phyloP scores from a whole-genome alignment of 2,888 invertebrate genomes.

The Agrilus biguttatus region DNA sequence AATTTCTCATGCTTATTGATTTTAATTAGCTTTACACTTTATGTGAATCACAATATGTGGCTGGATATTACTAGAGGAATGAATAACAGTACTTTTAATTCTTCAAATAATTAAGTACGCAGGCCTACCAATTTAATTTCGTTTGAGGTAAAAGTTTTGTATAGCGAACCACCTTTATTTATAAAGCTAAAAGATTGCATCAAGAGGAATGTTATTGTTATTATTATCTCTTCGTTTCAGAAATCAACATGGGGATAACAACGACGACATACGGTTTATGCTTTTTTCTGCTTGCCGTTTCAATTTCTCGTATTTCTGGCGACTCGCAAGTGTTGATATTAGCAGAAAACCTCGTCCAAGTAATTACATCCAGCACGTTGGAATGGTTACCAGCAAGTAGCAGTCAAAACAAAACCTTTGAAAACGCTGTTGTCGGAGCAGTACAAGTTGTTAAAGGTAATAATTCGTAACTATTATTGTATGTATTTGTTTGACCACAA shows the following conservation, averaged over 20 bases:
- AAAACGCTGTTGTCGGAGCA: slow-evolving; percentile 54
- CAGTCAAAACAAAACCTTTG: slow-evolving; percentile 30
- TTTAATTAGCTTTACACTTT: too few species aligned
- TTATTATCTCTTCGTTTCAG: slow-evolving; percentile 8
- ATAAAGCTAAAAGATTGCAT: too few species aligned
- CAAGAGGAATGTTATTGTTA: too few species aligned
- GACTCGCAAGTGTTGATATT: slow-evolving; percentile 24
- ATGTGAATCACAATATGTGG: too few species aligned
- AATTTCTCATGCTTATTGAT: too few species aligned
- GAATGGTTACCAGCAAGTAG: slow-evolving; percentile 51
- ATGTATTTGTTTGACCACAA: too few species aligned
- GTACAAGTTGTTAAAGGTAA: slow-evolving; percentile 17
- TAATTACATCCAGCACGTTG: slow-evolving; percentile 66
- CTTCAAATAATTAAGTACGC: too few species aligned
- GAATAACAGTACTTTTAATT: too few species aligned
- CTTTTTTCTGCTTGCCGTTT: slow-evolving; percentile 6
- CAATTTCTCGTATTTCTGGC: slow-evolving; percentile 5
- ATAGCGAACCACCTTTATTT: too few species aligned
- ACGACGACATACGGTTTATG: slow-evolving; percentile 9
- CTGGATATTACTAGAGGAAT: too few species aligned
- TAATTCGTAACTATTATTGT: background rate
- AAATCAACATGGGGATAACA: slow-evolving; percentile 3
- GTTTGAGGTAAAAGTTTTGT: too few species aligned
- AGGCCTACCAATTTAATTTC: too few species aligned
- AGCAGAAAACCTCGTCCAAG: slow-evolving; percentile 39